Evolutionary conservation across 1,140 invertebrate species (phyloP).

Genomic region (Drosophila setifemur): DNA sequence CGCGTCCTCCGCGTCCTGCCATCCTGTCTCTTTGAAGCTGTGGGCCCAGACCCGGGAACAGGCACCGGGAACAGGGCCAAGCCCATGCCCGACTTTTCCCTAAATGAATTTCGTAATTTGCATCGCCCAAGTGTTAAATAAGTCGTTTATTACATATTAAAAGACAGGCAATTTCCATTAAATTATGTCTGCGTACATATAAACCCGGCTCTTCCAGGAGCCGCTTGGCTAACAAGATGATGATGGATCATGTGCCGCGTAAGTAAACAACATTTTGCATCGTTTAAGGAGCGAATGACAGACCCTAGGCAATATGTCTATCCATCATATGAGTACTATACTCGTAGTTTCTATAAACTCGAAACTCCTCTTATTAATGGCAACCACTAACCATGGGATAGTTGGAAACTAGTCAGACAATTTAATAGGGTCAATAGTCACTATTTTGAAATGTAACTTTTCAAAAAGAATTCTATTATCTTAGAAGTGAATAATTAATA

Average conservation of each 20-base stretch:
- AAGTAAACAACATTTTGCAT: conserved; percentile 25
- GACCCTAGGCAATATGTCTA: background rate
- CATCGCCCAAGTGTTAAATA: conserved; percentile 74
- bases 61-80: background rate
- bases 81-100: conserved; percentile 37
- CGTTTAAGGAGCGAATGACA: background rate
- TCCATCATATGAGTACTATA: too few species aligned
- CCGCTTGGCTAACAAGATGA: conserved; percentile 51
- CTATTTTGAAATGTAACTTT: too few species aligned
- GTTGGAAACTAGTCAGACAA: too few species aligned
- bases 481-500: too few species aligned
- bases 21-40: conserved; percentile 28
- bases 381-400: too few species aligned
- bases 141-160: conserved; percentile 78
- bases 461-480: too few species aligned
- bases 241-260: conserved; percentile 51
- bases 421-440: too few species aligned
- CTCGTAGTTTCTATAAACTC: too few species aligned
- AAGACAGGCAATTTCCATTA: conserved; percentile 73
- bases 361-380: too few species aligned
- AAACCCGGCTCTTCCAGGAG: conserved; percentile 36
- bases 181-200: conserved; percentile 52
- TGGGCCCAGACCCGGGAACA: background rate
- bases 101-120: conserved; percentile 75
- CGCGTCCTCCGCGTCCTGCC: conserved; percentile 6